Base-by-base conservation (phyloP, 2,888 invertebrate species). In the Rhorus exstirpatorius region DNA sequence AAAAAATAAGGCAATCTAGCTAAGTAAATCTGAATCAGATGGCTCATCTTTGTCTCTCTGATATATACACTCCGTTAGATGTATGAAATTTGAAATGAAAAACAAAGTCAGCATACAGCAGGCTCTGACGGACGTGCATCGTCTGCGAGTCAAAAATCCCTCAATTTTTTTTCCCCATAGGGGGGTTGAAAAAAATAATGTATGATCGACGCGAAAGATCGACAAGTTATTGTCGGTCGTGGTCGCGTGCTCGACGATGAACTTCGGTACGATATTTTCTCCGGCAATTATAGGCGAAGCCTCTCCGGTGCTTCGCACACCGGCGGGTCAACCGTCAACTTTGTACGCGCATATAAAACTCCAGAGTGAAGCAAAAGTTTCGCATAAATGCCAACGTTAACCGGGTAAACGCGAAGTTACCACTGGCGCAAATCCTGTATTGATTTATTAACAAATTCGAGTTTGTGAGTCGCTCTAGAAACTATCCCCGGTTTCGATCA, bases 201-300 rank as follows among this genome's bases (percentile, higher is more conserved):
- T 10, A 38, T 53, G 41, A 72, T 49, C 21, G 35, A 71, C 61
- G 55, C 19, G 55, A 71, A 26, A 74, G 61, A 51, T 21, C 38
- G 63, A 68, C 60, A 74, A 71, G 53, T 72, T 72, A 26, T 72
- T 49, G 75, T 61, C 63, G 55, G n/a, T 60, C 41, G 60, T 70
- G 55, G 55, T 70, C 31, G 53, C 21, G 24, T 35, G 76, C 71
- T 61, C 71, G 67, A 61, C 77, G 67, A 72, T 81, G 65, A 68
- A 81, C 60, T 65, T 60, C 65, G 49, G 31, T 65, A 68, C 67
- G 60, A 81, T 58, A 81, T 76, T 58, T 46, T 31, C 46, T 68
- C 76, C 61, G 70, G 77, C 80, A 83, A 83, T 83, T 83, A 83
- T 67, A 72, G 72, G 53, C 41, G 81, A 83, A 83, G 83, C 83